Conservation (phyloP, 2,888 invertebrate species). For the Rhaphigaster nebulosa region DNA sequence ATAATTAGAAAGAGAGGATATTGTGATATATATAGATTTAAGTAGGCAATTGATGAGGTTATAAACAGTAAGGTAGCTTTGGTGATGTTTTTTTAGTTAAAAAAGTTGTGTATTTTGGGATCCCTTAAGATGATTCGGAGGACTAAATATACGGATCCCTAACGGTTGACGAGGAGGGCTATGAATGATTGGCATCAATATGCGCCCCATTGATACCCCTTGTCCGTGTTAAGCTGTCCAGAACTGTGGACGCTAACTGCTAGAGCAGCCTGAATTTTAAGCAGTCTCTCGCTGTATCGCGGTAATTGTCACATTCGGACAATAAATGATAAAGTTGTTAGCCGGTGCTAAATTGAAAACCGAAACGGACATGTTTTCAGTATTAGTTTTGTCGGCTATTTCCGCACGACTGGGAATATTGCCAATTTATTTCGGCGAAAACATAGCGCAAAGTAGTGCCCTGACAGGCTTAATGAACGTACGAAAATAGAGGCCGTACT, state of each 20-base stretch:
- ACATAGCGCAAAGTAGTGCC: slow-evolving; percentile 8
- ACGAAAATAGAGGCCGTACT: neutral
- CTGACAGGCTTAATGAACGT: slow-evolving; percentile 2
- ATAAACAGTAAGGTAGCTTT: too few species aligned
- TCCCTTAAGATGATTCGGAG: too few species aligned
- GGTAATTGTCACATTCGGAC: neutral
- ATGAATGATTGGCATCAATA: neutral
- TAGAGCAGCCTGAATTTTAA: neutral
- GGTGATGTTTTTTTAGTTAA: too few species aligned
- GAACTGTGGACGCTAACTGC: neutral
- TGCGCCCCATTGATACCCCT: neutral
- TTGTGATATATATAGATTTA: too few species aligned
- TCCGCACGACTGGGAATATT: slow-evolving; percentile 1
- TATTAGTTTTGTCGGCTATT: slow-evolving; percentile 29
- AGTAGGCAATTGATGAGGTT: too few species aligned
- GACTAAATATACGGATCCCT: neutral
- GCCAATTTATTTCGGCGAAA: slow-evolving; percentile 22
- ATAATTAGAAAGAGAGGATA: too few species aligned
- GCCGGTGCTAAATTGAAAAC: slow-evolving; percentile 37
- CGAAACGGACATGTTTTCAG: slow-evolving; percentile 3
- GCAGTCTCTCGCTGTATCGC: neutral
- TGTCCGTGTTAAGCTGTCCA: neutral
- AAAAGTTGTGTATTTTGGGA: too few species aligned
- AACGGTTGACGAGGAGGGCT: neutral
- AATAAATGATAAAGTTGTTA: slow-evolving; percentile 38